phyloP scores from a whole-genome alignment of 2,888 invertebrate genomes.

The Dicycla oo region DNA sequence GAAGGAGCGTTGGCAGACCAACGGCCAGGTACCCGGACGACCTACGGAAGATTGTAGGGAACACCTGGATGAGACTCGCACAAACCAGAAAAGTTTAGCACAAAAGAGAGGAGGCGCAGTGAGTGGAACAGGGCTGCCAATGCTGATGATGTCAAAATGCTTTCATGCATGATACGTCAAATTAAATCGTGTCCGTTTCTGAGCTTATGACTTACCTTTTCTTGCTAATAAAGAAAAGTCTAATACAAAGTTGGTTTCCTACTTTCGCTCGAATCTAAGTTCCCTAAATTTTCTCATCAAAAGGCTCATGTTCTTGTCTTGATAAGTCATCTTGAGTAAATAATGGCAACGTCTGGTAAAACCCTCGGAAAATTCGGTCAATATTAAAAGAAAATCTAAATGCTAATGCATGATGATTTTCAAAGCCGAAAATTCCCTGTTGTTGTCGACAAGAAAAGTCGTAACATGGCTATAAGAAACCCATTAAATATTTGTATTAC shows the following conservation, averaged over 20 bases:
- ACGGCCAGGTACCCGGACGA: background rate
- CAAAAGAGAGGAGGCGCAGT: background rate
- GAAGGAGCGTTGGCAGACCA: background rate
- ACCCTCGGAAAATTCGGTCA: background rate
- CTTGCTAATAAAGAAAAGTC: background rate
- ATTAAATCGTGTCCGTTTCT: background rate
- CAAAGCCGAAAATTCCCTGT: background rate
- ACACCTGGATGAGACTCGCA: background rate
- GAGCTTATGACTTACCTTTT: background rate
- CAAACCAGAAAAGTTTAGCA: background rate
- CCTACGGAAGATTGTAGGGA: background rate
- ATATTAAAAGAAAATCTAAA: background rate
- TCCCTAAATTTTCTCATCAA: too few relatives aligned
- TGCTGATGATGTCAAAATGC: background rate
- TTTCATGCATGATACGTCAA: background rate
- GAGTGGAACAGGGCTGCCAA: background rate
- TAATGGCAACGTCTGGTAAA: constrained; percentile 1
- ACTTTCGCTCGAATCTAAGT: background rate
- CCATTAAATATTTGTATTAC: constrained; percentile 46
- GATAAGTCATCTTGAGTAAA: background rate
- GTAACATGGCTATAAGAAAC: constrained; percentile 25
- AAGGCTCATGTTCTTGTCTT: background rate
- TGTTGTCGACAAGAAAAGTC: constrained; percentile 18
- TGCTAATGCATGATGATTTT: background rate
- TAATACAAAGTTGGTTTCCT: background rate